Evolutionary conservation across 2,888 invertebrate species (phyloP).

Genomic region (Resseliella maxima): DNA sequence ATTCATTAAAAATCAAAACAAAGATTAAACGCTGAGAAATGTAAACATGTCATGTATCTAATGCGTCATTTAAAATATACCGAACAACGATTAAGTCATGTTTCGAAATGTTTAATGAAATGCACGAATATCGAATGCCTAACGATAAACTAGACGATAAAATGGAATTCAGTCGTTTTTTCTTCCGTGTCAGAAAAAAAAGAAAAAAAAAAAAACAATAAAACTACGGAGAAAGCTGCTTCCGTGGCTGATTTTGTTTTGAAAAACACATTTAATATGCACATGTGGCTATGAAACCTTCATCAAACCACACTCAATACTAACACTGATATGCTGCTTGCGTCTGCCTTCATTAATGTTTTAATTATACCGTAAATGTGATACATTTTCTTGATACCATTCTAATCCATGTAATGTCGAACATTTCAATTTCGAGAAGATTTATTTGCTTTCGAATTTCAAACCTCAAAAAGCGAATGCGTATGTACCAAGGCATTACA

Average conservation of each 20-base stretch:
- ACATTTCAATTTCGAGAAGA: conserved; percentile 20
- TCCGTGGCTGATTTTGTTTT: no score
- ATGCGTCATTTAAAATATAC: neutral
- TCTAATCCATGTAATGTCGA: conserved; percentile 18
- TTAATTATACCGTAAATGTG: conserved; percentile 29
- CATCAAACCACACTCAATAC: neutral
- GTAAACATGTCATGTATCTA: neutral
- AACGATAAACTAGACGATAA: neutral
- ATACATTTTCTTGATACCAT: neutral
- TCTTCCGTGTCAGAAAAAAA: neutral
- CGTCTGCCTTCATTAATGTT: conserved; percentile 8
- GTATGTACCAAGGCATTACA: neutral
- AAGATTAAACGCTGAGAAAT: neutral
- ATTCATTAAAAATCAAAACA: neutral
- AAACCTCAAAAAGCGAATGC: conserved; percentile 30
- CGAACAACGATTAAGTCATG: neutral
- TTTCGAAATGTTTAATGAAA: neutral
- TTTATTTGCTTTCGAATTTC: conserved; percentile 35
- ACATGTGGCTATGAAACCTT: neutral
- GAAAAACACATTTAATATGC: neutral
- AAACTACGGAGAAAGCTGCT: neutral
- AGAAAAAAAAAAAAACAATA: neutral
- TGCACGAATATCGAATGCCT: neutral
- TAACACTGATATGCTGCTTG: no score
- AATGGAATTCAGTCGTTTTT: neutral